These are phyloP conservation scores for Catagonus wagneri DNA, from an alignment of 2,113 vertebrate genomes.

Conservation along the genomic window DNA sequence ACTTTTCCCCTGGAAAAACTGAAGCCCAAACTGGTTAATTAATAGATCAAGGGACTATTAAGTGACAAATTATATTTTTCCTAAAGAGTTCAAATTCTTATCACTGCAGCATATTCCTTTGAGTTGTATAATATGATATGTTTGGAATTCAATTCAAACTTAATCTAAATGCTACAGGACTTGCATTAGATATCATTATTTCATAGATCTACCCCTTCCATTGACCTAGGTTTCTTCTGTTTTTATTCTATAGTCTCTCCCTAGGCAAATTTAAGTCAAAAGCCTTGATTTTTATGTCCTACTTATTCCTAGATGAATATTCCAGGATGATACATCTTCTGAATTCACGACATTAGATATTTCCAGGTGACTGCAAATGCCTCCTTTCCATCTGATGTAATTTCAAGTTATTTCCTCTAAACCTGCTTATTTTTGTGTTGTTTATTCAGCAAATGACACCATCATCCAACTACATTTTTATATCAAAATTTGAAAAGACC, in stretches of 20 bases:
- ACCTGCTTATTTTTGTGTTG: background rate
- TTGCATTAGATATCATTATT: background rate
- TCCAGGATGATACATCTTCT: background rate
- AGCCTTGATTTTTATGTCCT: background rate
- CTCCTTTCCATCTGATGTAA: background rate
- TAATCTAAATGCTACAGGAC: background rate
- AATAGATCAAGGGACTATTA: background rate
- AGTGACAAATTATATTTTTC: constrained; percentile 20
- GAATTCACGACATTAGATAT: background rate
- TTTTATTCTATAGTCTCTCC: background rate
- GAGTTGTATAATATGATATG: background rate
- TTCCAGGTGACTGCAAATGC: background rate
- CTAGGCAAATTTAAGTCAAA: background rate
- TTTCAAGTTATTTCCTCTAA: background rate
- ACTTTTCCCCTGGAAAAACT: background rate
- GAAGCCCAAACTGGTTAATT: background rate
- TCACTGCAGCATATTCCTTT: background rate
- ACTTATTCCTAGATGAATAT: background rate
- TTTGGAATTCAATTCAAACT: background rate
- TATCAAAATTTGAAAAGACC: background rate
- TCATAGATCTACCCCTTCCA: background rate
- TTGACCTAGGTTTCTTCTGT: background rate
- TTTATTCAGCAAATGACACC: background rate
- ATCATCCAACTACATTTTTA: background rate
- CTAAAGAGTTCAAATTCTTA: background rate